Evolutionary conservation across 2,888 invertebrate species (phyloP), one percentile per base, ranked within the genome.

Genomic region (Drosophila flavopinicola): DNA sequence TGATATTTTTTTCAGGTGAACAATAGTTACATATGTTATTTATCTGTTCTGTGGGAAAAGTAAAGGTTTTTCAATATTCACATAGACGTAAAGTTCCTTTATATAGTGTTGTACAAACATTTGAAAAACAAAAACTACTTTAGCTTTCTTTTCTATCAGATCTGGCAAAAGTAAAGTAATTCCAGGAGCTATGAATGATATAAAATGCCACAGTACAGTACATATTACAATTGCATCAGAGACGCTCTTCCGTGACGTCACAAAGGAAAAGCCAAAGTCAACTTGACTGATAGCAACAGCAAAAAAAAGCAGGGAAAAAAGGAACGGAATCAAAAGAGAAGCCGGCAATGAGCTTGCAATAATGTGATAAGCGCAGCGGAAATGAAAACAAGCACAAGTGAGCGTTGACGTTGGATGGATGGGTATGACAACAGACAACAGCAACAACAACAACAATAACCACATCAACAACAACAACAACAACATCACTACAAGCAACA

Each of bases 271-370:
- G 47, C 24, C 44, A 70, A 59, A 60, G 54, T 61, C 51, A 64
- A 68, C 48, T 60, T 75, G 79, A 82, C 76, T 78, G 78, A 82
- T 75, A 75, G 51, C 54, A 38, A 23, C 10, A 41, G 51, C 27
- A 23, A 20, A 9, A 44, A 33, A 29, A 41, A 52, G n/a, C n/a
- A n/a, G n/a, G n/a, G n/a, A 32, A 4, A 5, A 13, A 11, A 27
- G 10, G 29, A 45, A 20, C n/a, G 44, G 51, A 69, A 38, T 63
- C 58, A 63, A 58, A 61, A 53, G 48, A 60, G 76, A 60, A 58
- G 70, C 45, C 53, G 70, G 85, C 85, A 82, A 84, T 77, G 85
- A 87, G 85, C 85, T 85, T 85, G 82, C 82, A 85, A 83, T 83
- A 83, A 83, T 87, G 82, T 78, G 82, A 83, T 83, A 83, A 83